Percentiles rank a stretch among this genome's conserved stretches.
Evolutionary conservation across 2,888 invertebrate species (phyloP).

Genomic region (Chymomyza caudatula): DNA sequence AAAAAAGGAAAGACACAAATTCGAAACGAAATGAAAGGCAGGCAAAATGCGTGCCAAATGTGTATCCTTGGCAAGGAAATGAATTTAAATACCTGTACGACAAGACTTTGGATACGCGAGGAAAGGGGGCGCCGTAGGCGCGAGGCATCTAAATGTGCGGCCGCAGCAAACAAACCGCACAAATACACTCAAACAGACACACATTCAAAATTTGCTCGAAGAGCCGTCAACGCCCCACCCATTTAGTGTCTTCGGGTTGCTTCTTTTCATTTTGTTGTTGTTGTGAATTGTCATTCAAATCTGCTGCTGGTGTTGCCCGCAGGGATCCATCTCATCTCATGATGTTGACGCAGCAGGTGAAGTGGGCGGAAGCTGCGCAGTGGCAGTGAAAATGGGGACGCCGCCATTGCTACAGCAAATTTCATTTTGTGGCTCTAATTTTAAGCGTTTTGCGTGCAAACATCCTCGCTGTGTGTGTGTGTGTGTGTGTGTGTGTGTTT

Average conservation of each 20-base stretch:
- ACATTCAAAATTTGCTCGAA: neutral
- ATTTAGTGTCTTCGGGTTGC: neutral
- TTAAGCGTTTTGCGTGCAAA: conserved; percentile 60
- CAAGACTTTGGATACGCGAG: neutral
- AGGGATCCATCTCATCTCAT: conserved; percentile 6
- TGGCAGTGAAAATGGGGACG: neutral
- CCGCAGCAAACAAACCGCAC: conserved; percentile 16
- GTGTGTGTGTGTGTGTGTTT: conserved; percentile 9
- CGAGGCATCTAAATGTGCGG: conserved; percentile 1
- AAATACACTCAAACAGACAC: neutral
- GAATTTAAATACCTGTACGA: conserved; percentile 66
- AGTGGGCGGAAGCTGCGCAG: neutral
- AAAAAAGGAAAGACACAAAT: neutral
- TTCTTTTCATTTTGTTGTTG: conserved; percentile 3
- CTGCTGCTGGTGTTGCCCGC: conserved; percentile 43
- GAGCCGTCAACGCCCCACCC: neutral
- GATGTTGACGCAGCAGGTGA: neutral
- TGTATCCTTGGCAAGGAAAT: conserved; percentile 58
- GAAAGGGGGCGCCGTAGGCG: neutral
- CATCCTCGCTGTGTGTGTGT: conserved; percentile 2
- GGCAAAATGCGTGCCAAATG: conserved; percentile 19
- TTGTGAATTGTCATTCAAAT: conserved; percentile 61
- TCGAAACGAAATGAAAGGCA: neutral
- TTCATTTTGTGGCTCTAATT: conserved; percentile 65
- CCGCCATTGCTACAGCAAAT: conserved; percentile 35